These are phyloP conservation scores for Antechinus stuartii DNA, from an alignment of 2,113 vertebrate species.

Conservation along the genomic window DNA sequence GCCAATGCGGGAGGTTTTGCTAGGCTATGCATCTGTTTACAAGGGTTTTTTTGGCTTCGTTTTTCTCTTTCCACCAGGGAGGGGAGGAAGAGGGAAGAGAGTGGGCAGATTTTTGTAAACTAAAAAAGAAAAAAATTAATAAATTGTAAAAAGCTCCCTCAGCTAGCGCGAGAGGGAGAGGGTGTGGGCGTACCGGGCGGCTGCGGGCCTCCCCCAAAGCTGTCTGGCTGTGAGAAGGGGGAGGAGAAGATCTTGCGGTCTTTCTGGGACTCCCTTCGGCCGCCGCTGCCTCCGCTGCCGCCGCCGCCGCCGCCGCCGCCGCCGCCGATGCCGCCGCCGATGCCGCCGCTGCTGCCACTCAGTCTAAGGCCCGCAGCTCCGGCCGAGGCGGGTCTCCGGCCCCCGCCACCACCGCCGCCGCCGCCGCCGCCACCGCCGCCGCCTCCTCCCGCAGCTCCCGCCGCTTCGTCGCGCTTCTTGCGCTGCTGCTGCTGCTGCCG, in stretches of 20 bases:
- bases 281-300: constrained; percentile 70
- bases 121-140: neutral
- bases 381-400: constrained; percentile 75
- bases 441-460: constrained; percentile 12
- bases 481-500: constrained; percentile 81
- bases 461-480: constrained; percentile 76
- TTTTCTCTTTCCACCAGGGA: neutral
- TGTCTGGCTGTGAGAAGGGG: constrained; percentile 45
- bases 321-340: constrained; percentile 27
- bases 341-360: constrained; percentile 37
- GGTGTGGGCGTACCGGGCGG: constrained; percentile 61
- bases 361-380: constrained; percentile 73
- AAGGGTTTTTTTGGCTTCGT: neutral
- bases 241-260: constrained; percentile 79
- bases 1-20: neutral
- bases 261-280: constrained; percentile 88
- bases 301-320: constrained; percentile 39
- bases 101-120: neutral
- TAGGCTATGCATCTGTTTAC: neutral
- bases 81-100: neutral
- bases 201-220: constrained; percentile 20
- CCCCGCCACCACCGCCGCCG: constrained; percentile 41
- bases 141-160: neutral
- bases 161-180: neutral
- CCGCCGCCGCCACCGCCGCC: constrained; percentile 23